Conservation (phyloP, 37 sponge, comb jelly and placozoan species). For the Tethya wilhelma region DNA sequence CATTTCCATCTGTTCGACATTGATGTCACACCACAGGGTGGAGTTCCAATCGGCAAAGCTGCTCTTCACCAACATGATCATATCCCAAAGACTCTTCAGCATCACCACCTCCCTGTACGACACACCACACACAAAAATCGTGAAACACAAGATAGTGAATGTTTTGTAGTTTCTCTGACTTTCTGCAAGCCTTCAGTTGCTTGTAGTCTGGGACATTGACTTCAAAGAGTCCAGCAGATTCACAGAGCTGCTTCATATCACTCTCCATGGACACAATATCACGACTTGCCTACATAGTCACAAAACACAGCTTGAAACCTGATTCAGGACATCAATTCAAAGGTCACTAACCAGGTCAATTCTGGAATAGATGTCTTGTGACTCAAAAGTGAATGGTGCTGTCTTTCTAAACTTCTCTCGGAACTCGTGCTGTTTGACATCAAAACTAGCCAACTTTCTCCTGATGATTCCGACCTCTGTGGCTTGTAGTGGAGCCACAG, state of each 20-base stretch:
- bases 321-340: background rate
- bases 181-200: slow-evolving; percentile 95
- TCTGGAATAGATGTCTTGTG: slow-evolving; percentile 67
- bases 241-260: slow-evolving; percentile 82
- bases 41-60: slow-evolving; percentile 96
- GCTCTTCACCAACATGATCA: slow-evolving; percentile 85
- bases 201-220: slow-evolving; percentile 97
- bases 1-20: slow-evolving; percentile 97
- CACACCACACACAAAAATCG: background rate
- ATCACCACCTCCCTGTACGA: slow-evolving; percentile 60
- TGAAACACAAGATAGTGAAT: too few species aligned
- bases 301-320: background rate
- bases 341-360: slow-evolving; percentile 74
- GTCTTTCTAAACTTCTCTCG: slow-evolving; percentile 93
- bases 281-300: slow-evolving; percentile 35
- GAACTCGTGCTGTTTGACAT: slow-evolving; percentile 97
- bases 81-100: slow-evolving; percentile 95
- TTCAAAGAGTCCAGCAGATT: slow-evolving; percentile 93
- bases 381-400: slow-evolving; percentile 84
- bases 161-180: slow-evolving; percentile 40
- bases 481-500: slow-evolving; percentile 96
- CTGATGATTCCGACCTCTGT: slow-evolving; percentile 90
- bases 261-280: slow-evolving; percentile 75
- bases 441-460: slow-evolving; percentile 89
- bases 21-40: slow-evolving; percentile 94